These are phyloP conservation scores for Luehdorfia chinensis DNA, from an alignment of 1,140 invertebrate genomes.

Conservation along the genomic window DNA sequence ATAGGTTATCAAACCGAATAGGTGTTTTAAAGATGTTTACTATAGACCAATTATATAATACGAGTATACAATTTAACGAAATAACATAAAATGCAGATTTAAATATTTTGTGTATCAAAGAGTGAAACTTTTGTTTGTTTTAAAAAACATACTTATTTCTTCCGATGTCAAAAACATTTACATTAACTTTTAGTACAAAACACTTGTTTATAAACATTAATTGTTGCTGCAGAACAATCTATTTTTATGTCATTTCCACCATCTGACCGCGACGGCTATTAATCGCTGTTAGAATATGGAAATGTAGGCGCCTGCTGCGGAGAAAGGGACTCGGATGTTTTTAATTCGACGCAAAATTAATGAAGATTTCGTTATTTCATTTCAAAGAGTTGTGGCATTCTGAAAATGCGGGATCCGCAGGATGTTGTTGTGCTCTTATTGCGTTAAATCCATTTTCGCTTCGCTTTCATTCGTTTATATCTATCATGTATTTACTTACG, in stretches of 20 bases:
- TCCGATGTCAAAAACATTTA: too few species aligned
- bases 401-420: constrained; percentile 25
- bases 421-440: constrained; percentile 30
- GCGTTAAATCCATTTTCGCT: constrained; percentile 37
- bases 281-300: constrained; percentile 66
- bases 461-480: constrained; percentile 33
- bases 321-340: constrained; percentile 53
- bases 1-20: constrained; percentile 8
- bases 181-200: neutral
- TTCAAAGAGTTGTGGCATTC: constrained; percentile 35
- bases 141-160: too few species aligned
- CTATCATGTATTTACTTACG: constrained; percentile 37
- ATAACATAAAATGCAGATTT: too few species aligned
- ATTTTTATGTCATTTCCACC: constrained; percentile 22
- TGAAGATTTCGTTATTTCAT: constrained; percentile 54
- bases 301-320: constrained; percentile 50
- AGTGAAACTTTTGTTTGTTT: too few species aligned
- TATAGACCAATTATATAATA: too few species aligned
- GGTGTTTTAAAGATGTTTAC: too few species aligned
- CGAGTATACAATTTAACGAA: too few species aligned
- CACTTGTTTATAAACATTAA: neutral
- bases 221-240: constrained; percentile 1
- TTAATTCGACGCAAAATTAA: constrained; percentile 65
- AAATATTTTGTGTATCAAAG: too few species aligned
- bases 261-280: constrained; percentile 45